Base-by-base conservation (phyloP, 2,113 vertebrate genomes). In the Python bivittatus region DNA sequence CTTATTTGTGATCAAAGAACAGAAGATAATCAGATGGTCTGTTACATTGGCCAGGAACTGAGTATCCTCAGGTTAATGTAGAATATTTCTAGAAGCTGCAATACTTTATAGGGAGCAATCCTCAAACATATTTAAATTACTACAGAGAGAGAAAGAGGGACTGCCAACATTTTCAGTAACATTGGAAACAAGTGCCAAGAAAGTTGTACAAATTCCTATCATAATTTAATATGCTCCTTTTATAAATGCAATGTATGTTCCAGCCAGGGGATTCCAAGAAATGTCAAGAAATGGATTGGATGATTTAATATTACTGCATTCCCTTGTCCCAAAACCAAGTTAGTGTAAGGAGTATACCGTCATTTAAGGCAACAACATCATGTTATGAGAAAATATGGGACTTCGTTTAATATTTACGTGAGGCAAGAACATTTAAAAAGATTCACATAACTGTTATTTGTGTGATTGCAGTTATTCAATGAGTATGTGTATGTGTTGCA, bases 181-280 rank as follows among this genome's bases (percentile, higher is more conserved):
- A n/a, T 17, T 0, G 0, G 12, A 3, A 88, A 11, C 61, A 79
- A 6, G 2, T 93, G 79, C 61, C 88, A 88, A 92, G 53, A 86
- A 61, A 57, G 52, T 86, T 90, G 48, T 58, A 56, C 57, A 84
- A 94, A 89, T 1, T 1, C 84, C 90, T 85, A 87, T 44, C 27
- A 0, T 0, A 56, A 83, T 3, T 83, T 83, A 89, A 53, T 86
- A 22, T 3, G 3, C 88, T 86, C 61, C 88, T 88, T 58, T 86
- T 86, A 4, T n/a, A 84, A 92, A 88, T 53, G 27, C 0, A 0
- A 44, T 52, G 6, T 29, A 68, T 0, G 15, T 91, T 93, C 83
- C 58, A 91, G n/a, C 9, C 89, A 88, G 15, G 60, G n/a, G n/a
- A 72, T 92, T 92, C 88, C 92, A 92, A 60, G 58, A 90, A 94